These are phyloP conservation scores for Drosophila simulans DNA, from an alignment of 1,140 invertebrate species.

Conservation along the genomic window DNA sequence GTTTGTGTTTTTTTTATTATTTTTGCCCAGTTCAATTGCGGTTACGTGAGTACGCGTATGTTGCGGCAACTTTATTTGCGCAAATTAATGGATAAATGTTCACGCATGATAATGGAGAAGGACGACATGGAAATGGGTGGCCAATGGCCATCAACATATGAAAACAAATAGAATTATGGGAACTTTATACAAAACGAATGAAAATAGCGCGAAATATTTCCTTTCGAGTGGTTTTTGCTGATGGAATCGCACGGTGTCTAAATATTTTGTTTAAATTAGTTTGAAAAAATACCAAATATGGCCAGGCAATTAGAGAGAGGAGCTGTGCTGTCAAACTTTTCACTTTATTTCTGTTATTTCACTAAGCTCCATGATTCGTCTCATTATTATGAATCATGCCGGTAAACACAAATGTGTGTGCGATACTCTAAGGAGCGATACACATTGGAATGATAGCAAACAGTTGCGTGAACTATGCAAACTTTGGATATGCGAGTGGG, in stretches of 20 bases:
- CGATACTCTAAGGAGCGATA: background rate
- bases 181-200: slow-evolving; percentile 26
- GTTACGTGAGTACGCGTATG: slow-evolving; percentile 75
- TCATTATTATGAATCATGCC: background rate
- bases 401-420: background rate
- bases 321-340: slow-evolving; percentile 1
- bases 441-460: slow-evolving; percentile 19
- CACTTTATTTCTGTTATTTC: background rate
- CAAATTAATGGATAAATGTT: slow-evolving; percentile 80
- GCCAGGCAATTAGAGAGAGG: slow-evolving; percentile 7
- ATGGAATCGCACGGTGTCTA: background rate
- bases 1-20: slow-evolving; percentile 37
- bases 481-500: slow-evolving; percentile 23
- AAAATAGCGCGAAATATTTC: slow-evolving; percentile 15
- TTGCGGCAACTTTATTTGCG: slow-evolving; percentile 76
- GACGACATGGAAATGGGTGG: slow-evolving; percentile 24
- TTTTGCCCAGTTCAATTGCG: slow-evolving; percentile 65
- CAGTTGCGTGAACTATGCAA: slow-evolving; percentile 34
- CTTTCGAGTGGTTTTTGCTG: background rate
- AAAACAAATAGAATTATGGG: slow-evolving; percentile 62
- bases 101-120: slow-evolving; percentile 40
- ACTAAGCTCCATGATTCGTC: background rate
- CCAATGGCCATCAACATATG: slow-evolving; percentile 48
- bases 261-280: slow-evolving; percentile 36
- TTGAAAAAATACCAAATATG: slow-evolving; percentile 8